Percentiles rank a stretch among this genome's conserved stretches.
These are phyloP conservation scores for Drosophila miranda DNA, from an alignment of 1,140 invertebrate genomes.

Conservation along the genomic window DNA sequence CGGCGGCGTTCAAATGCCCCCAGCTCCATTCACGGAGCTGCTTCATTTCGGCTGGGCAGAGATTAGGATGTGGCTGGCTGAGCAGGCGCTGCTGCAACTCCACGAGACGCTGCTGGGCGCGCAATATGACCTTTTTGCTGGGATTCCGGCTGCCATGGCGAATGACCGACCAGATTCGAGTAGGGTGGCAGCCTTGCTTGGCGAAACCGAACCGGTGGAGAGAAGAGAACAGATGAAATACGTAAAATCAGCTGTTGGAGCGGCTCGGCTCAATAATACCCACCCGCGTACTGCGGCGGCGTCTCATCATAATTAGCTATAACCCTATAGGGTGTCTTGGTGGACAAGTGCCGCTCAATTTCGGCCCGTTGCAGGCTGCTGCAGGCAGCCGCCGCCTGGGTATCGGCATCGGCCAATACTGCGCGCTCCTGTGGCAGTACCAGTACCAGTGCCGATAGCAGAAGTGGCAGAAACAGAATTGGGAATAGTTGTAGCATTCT, in stretches of 20 bases:
- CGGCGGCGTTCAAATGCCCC: constrained; percentile 60
- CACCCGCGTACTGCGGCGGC: constrained; percentile 84
- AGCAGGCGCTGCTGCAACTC: constrained; percentile 83
- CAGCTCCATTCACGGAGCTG: constrained; percentile 84
- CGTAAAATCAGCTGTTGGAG: constrained; percentile 48
- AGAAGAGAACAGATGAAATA: constrained; percentile 12
- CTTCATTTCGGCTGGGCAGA: constrained; percentile 76
- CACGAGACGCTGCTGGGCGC: constrained; percentile 83
- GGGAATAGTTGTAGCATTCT: constrained; percentile 48
- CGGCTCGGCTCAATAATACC: constrained; percentile 19
- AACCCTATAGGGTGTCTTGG: constrained; percentile 86
- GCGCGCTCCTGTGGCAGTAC: constrained; percentile 6
- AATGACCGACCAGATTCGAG: constrained; percentile 86
- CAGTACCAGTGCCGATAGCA: constrained; percentile 36
- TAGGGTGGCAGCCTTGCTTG: constrained; percentile 84
- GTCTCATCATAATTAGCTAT: constrained; percentile 85
- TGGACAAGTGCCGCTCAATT: constrained; percentile 82
- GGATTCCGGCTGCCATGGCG: constrained; percentile 88
- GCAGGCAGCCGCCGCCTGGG: constrained; percentile 36
- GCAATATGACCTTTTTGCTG: constrained; percentile 83
- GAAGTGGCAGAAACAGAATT: neutral
- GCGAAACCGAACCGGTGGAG: constrained; percentile 30
- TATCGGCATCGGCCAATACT: too few species aligned
- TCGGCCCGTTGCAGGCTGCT: constrained; percentile 38
- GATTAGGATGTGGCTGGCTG: constrained; percentile 38